Evolutionary conservation across 1,140 invertebrate genomes (phyloP).

Genomic region (Apolygus lucorum): DNA sequence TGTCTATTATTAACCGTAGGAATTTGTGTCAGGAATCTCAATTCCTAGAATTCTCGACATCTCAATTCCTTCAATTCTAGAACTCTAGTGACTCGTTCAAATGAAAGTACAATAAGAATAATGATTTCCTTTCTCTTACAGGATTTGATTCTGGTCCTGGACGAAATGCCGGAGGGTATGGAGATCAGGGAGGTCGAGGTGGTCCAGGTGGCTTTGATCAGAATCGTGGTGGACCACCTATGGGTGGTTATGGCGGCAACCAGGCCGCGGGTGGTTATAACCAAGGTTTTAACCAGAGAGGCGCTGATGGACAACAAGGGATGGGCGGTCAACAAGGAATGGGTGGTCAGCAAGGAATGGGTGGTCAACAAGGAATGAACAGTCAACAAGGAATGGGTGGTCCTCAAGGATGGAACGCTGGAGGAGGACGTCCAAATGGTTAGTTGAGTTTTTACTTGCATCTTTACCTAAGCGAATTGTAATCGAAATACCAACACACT

Average conservation of each 20-base stretch:
- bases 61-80: too few relatives aligned
- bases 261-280: not conserved
- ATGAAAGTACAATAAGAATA: too few relatives aligned
- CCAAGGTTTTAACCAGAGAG: not conserved
- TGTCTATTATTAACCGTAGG: not conserved
- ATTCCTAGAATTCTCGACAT: not conserved
- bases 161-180: not conserved
- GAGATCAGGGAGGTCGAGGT: not conserved
- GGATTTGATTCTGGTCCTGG: not conserved
- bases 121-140: not conserved
- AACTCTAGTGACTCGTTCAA: too few relatives aligned
- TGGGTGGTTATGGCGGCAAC: not conserved
- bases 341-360: too few relatives aligned
- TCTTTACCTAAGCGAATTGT: not conserved
- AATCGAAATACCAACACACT: too few relatives aligned
- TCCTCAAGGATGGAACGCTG: not conserved
- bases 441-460: not conserved
- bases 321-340: not conserved
- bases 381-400: not conserved
- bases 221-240: not conserved
- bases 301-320: not conserved
- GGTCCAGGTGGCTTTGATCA: not conserved
- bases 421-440: not conserved
- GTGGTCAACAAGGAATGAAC: too few relatives aligned
- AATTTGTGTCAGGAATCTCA: too few relatives aligned